Evolutionary conservation across 2,888 invertebrate species (phyloP), one percentile per base, ranked within the genome.

Genomic region (Dryobotodes eremita): DNA sequence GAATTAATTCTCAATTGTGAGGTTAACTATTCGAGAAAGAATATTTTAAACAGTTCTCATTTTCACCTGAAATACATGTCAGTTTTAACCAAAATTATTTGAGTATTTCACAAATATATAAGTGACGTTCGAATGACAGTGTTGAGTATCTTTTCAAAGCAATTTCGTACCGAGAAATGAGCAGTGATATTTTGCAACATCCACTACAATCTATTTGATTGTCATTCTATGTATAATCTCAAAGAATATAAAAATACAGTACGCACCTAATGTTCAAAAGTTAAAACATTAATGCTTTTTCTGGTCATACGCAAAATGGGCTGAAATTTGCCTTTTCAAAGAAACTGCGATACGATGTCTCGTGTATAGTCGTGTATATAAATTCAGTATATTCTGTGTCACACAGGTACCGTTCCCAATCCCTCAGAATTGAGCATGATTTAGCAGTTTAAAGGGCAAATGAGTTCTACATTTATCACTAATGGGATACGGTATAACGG

Each of bases 401-500:
- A 79, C 71, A 79, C 79, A 79, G n/a, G 69, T 62, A 73, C 68
- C 17, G 61, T 76, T 17, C 53, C 23, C 70, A 81, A 80, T 77
- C 79, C 79, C 81, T 80, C 65, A 71, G 68, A 68, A 83, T 70
- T 65, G 70, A 77, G 62, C 75, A 80, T 88, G 86, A 88, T 84
- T 83, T 75, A 85, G 86, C 88, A 89, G 71, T 89, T 84, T 85
- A 83, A 86, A 86, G 88, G 85, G 86, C 89, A 78, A 82, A 84
- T 80, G 81, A 89, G 77, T 71, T 76, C 83, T 61, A 87, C 65
- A 83, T 89, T 88, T 77, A 62, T 79, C 46, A 77, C 79, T 86
- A 89, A 88, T 82, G 89, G 75, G 70, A 71, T 74, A 72, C 48
- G 8, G 71, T 53, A 70, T 84, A 80, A 79, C 77, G 84, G 74